phyloP scores from a whole-genome alignment of 2,113 vertebrate species.

The Fregata magnificens region DNA sequence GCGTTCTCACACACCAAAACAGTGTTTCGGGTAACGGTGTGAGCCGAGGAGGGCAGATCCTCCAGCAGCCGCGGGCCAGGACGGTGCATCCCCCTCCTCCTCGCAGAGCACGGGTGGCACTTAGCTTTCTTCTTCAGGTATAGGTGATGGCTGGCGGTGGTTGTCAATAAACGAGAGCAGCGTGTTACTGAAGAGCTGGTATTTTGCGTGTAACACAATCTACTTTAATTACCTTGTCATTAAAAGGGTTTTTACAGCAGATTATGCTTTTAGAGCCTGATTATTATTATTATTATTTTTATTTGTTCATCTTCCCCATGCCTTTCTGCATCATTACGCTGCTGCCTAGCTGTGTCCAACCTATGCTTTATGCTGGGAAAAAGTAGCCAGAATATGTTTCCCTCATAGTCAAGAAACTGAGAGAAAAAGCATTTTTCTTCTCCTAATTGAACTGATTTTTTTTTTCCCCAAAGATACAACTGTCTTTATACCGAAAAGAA shows the following conservation, averaged over 20 bases:
- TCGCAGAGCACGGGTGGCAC: neutral
- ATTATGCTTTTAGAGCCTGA: neutral
- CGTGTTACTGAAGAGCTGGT: neutral
- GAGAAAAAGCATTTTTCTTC: neutral
- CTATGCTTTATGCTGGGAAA: neutral
- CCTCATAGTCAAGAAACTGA: neutral
- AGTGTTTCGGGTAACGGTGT: neutral
- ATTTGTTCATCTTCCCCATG: neutral
- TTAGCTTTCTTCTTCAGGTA: neutral
- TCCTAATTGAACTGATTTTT: neutral
- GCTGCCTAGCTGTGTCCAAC: neutral
- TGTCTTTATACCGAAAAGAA: neutral
- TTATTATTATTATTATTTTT: neutral
- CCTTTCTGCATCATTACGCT: neutral
- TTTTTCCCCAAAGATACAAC: neutral
- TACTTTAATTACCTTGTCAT: neutral
- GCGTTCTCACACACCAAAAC: fast-evolving
- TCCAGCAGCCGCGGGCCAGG: neutral
- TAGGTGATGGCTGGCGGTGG: neutral
- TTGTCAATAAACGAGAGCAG: neutral
- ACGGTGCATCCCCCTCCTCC: neutral
- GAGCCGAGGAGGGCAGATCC: neutral
- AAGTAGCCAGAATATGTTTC: neutral
- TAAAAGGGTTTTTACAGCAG: neutral
- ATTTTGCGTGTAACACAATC: neutral